Base-by-base conservation (phyloP, 1,140 invertebrate genomes). In the Pygmarrhopalites habei region DNA sequence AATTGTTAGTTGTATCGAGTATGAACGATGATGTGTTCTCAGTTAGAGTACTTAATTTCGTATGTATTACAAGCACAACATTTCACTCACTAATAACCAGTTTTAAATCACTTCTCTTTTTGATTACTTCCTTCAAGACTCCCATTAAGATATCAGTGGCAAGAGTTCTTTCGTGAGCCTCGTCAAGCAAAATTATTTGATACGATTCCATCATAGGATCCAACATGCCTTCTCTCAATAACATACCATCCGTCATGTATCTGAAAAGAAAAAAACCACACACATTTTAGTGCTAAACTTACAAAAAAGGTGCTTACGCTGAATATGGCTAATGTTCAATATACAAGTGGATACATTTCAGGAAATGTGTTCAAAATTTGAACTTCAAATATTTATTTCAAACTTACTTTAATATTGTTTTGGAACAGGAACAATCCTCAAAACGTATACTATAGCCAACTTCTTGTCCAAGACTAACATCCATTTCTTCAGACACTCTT, bases 151-250 rank as follows among this genome's bases (percentile, higher is more conserved):
- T 81, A 79, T 99, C 96, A 0, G 93, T 97, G 70, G 94, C 89
- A 1, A 98, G 84, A 0, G 95, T 96, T 44, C 96, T 79, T 78
- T 99, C 96, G 76, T 99, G 96, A 51, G 92, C 95, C 77, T 99
- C 96, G 78, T 99, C 96, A 52, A 99, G 79, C 61, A 99, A 87
- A 7, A 99, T 83, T 26, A 92, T 78, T 19, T 83, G 85, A 75
- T 98, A 98, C 65, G 84, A 83, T 56, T 79, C 82, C 2, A 90
- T 72, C 19, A 84, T 75, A 43, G 82, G 82, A 75, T 90, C 86
- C 62, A 75, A 74, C 74, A 95, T 86, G 1, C 90, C 87, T 78
- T 97, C 93, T 65, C 92, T 76, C 1, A 98, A 78, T 66, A 98
- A 77, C 89, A 96, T 95, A 62, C 95, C 95, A 81, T 97, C 95